Conservation (phyloP, 2,797 vertebrate species). For the Xenopus petersii region DNA sequence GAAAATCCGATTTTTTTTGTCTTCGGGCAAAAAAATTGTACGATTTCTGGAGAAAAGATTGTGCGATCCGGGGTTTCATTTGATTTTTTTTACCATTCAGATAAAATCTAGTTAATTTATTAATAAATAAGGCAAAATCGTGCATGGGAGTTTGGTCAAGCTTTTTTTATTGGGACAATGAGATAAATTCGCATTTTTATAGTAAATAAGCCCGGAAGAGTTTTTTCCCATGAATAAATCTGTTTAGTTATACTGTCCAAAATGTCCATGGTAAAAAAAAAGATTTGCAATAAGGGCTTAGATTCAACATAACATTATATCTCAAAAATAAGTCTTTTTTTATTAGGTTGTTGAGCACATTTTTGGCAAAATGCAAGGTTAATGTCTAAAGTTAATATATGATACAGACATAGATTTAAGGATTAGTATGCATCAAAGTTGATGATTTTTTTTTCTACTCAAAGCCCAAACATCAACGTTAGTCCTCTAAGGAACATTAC, state of each 20-base stretch:
- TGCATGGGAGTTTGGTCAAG: too few species aligned
- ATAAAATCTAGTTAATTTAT: too few species aligned
- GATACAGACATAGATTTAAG: slow-evolving; percentile 15
- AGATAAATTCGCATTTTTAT: too few species aligned
- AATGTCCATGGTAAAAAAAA: not conserved
- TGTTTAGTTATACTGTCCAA: not conserved
- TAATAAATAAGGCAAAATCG: too few species aligned
- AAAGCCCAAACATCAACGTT: not conserved
- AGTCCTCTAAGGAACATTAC: slow-evolving; percentile 5
- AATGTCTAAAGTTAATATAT: slow-evolving; percentile 16
- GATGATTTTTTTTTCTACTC: not conserved
- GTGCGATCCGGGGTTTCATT: too few species aligned
- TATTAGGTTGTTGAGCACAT: slow-evolving; percentile 3
- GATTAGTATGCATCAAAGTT: not conserved
- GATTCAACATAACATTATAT: slow-evolving; percentile 3
- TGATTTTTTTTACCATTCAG: too few species aligned
- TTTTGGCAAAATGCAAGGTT: slow-evolving; percentile 5
- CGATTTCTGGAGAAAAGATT: too few species aligned
- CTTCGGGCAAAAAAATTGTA: too few species aligned
- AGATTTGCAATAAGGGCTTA: not conserved
- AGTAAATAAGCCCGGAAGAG: too few species aligned
- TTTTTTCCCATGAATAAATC: not conserved
- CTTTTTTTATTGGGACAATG: too few species aligned
- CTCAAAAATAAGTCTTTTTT: slow-evolving; percentile 1
- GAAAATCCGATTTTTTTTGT: too few species aligned